Evolutionary conservation across 1,140 invertebrate genomes (phyloP).

Genomic region (Aphelinus atriplicis): DNA sequence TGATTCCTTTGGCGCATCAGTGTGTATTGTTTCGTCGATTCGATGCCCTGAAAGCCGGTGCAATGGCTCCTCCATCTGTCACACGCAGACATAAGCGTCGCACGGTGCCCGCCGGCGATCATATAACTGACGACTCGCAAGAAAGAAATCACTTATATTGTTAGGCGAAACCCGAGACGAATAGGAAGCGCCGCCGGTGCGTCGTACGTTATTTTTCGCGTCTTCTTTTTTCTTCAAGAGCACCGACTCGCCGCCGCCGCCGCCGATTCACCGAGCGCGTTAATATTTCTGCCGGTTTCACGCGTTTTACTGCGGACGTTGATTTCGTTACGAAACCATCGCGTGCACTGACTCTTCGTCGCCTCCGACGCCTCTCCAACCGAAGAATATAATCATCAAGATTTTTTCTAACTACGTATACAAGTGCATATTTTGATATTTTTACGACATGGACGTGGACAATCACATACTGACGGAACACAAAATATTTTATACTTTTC

Average conservation of each 20-base stretch:
- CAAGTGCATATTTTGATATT: too few relatives aligned
- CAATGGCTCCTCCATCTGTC: slow-evolving; percentile 32
- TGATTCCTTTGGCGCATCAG: too few relatives aligned
- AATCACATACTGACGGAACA: too few relatives aligned
- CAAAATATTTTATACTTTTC: too few relatives aligned
- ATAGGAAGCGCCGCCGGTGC: slow-evolving; percentile 49
- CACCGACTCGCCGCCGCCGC: too few relatives aligned
- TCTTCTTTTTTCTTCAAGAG: slow-evolving; percentile 11
- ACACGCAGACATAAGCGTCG: slow-evolving; percentile 49
- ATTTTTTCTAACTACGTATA: too few relatives aligned
- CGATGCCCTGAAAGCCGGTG: too few relatives aligned
- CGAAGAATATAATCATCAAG: too few relatives aligned
- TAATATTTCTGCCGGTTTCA: slow-evolving; percentile 19
- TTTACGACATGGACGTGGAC: too few relatives aligned
- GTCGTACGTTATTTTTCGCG: slow-evolving; percentile 28
- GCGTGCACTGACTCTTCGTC: background rate
- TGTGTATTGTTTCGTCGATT: too few relatives aligned
- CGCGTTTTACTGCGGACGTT: slow-evolving; percentile 28
- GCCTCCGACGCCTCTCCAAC: too few relatives aligned
- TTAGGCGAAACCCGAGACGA: slow-evolving; percentile 53
- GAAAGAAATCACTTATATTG: slow-evolving; percentile 44
- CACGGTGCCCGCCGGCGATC: slow-evolving; percentile 47
- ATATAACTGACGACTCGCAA: slow-evolving; percentile 51
- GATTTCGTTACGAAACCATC: slow-evolving; percentile 17
- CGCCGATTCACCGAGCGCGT: slow-evolving; percentile 9